Evolutionary conservation across 2,888 invertebrate genomes (phyloP).

Genomic region (Caenorhabditis panamensis): DNA sequence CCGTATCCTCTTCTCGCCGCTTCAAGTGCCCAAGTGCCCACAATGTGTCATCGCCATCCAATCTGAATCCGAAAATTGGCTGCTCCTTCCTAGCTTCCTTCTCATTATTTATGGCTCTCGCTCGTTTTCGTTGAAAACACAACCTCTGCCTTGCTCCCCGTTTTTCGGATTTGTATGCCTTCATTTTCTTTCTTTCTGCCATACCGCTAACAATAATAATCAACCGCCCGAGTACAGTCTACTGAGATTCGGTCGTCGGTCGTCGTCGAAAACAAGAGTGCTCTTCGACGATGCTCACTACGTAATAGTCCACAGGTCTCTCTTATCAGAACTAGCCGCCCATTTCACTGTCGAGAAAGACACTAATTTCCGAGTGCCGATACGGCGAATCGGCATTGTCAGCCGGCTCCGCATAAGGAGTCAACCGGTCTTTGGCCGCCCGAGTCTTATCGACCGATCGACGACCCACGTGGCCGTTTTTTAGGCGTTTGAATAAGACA

Average conservation of each 20-base stretch:
- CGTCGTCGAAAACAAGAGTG: constrained; percentile 36
- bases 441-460: constrained; percentile 15
- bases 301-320: constrained; percentile 27
- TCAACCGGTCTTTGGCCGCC: constrained; percentile 42
- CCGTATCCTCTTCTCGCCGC: background rate
- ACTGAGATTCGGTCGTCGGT: background rate
- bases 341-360: background rate
- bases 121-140: constrained; percentile 15
- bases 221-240: constrained; percentile 24
- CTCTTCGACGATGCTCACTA: constrained; percentile 39
- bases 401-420: background rate
- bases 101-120: constrained; percentile 45
- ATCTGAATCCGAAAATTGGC: constrained; percentile 48
- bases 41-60: constrained; percentile 21
- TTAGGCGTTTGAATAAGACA: constrained; percentile 23
- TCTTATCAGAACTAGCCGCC: constrained; percentile 25
- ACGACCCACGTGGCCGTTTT: constrained; percentile 44
- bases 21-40: background rate
- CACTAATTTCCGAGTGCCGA: background rate
- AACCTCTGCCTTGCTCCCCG: constrained; percentile 12
- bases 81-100: background rate
- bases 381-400: background rate
- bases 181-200: constrained; percentile 12
- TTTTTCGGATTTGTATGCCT: constrained; percentile 23
- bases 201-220: constrained; percentile 22